Base-by-base conservation (phyloP, 2,113 vertebrate genomes). In the Capreolus pygargus region DNA sequence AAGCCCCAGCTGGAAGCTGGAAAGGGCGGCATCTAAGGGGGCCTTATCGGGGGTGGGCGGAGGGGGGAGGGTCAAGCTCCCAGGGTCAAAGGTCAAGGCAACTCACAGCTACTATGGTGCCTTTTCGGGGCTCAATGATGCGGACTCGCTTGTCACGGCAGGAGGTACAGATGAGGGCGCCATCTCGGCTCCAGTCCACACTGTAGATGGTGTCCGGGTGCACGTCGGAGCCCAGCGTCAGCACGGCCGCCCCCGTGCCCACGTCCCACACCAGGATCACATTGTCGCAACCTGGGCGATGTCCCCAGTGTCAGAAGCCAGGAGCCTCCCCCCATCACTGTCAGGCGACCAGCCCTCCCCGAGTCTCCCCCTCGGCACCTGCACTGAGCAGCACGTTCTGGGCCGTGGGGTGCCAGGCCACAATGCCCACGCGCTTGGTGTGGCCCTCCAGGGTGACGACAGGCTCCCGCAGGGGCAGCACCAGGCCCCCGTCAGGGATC, bases 401-500 rank as follows among this genome's bases (percentile, higher is more conserved):
- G 64, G 99, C 99, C 0, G 99, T 99, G 45, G 99, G 99, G 96
- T 99, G 99, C 99, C 99, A 99, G 95, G 97, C 98, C 70, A 99
- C 98, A 57, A 99, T 99, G 97, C 99, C 99, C 36, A 99, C 99
- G 1, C 99, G 99, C 95, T 99, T 99, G 87, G 99, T 99, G 98
- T 99, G 99, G 11, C 99, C 99, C 2, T 99, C 99, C 95, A 99
- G 98, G 93, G 99, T 99, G 94, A 99, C 99, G 0, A 99, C 98
- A 0, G 99, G 99, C 12, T 99, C 99, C 78, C 99, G 99, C 97
- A 99, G 97, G 1, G 99, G 96, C 16, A 98, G 70, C 0, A 36
- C 96, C 91, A 99, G 97, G 25, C 99, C 99, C 5, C 98, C 98
- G 0, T 99, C 99, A 0, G 99, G 99, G 97, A 99, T 99, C 98